These are phyloP conservation scores for Meleagris gallopavo DNA, from an alignment of 2,113 vertebrate genomes.

Conservation along the genomic window DNA sequence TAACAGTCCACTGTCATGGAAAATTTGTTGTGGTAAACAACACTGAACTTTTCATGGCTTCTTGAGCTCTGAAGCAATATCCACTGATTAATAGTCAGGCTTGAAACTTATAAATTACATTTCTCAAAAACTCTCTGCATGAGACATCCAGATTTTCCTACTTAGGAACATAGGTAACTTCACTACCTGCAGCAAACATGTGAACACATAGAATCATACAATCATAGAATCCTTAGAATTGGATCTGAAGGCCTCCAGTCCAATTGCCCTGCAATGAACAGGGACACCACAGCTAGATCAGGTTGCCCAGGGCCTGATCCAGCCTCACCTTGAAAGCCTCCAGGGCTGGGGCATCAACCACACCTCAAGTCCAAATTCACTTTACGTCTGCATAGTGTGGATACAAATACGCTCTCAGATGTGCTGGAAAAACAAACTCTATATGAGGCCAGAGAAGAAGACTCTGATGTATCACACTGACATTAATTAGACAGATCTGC, in stretches of 20 bases:
- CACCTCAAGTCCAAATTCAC: neutral
- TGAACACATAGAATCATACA: neutral
- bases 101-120: neutral
- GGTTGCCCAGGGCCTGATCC: too few species aligned
- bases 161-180: neutral
- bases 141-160: neutral
- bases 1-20: neutral
- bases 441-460: neutral
- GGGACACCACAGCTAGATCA: too few species aligned
- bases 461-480: neutral
- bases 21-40: neutral
- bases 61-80: neutral
- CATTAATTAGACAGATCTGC: fast-evolving
- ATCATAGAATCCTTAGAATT: too few species aligned
- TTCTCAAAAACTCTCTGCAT: neutral
- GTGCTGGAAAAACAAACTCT: neutral
- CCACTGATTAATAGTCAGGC: neutral
- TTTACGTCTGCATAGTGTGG: neutral
- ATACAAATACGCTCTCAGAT: neutral
- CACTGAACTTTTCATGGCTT: neutral
- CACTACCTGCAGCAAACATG: neutral
- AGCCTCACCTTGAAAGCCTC: too few species aligned
- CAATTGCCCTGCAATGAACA: too few species aligned
- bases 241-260: too few species aligned
- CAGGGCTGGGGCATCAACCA: too few species aligned